Evolutionary conservation across 2,113 vertebrate species (phyloP).

Genomic region (Eurypyga helias): DNA sequence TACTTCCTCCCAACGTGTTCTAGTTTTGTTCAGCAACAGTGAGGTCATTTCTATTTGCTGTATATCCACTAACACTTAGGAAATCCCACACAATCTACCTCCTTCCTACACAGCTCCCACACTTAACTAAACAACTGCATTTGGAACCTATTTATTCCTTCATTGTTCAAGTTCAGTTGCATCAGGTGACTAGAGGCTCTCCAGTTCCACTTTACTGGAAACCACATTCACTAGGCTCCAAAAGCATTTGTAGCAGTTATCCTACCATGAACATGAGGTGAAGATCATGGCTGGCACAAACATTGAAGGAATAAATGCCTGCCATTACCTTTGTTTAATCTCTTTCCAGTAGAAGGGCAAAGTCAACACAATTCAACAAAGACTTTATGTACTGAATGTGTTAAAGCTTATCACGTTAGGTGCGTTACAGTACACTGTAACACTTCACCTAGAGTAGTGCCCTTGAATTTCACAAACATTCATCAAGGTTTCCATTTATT

Average conservation of each 20-base stretch:
- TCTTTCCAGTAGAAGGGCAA: background rate
- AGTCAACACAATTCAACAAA: background rate
- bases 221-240: background rate
- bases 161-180: background rate
- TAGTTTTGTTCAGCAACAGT: conserved; percentile 3
- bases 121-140: background rate
- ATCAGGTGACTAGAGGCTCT: background rate
- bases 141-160: background rate
- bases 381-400: background rate
- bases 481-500: background rate
- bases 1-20: background rate
- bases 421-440: background rate
- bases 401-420: background rate
- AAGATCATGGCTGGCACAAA: background rate
- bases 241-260: background rate
- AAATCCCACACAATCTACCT: background rate
- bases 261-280: background rate
- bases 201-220: background rate
- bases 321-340: background rate
- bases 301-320: background rate
- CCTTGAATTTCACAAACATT: background rate
- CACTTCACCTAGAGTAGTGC: background rate
- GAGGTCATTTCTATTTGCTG: background rate
- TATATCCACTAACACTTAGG: background rate
- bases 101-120: conserved; percentile 9